Conservation (phyloP, 2,113 vertebrate genomes). For the Xiphias gladius region DNA sequence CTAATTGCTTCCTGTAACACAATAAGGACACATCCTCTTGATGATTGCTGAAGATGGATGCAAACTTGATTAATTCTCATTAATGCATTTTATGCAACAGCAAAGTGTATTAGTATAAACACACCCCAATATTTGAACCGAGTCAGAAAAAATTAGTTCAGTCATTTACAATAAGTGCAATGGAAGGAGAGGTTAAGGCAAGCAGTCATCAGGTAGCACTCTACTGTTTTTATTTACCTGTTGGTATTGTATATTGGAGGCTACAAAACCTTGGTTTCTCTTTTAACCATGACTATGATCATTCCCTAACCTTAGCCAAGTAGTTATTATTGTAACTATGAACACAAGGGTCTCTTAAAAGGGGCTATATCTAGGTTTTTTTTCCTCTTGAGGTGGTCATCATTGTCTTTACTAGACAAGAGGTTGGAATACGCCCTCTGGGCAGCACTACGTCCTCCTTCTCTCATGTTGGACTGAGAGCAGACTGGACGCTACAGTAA, state of each 20-base stretch:
- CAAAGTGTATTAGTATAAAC: background rate
- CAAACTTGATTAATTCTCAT: conserved; percentile 57
- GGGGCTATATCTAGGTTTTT: no score
- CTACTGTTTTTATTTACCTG: background rate
- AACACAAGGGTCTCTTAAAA: background rate
- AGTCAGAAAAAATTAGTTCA: background rate
- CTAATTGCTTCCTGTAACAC: conserved; percentile 56
- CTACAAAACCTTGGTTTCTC: no score
- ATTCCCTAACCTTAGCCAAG: background rate
- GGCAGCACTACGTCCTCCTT: no score
- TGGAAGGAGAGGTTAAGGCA: background rate
- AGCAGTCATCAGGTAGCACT: background rate
- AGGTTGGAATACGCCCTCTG: no score
- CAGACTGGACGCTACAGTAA: no score
- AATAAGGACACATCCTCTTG: conserved; percentile 48
- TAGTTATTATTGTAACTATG: background rate
- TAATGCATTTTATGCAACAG: conserved; percentile 20
- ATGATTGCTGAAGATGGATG: conserved; percentile 44
- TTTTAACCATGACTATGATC: background rate
- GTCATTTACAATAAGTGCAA: background rate
- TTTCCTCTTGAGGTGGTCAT: no score
- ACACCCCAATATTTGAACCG: background rate
- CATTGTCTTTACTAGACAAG: no score
- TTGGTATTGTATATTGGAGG: no score
- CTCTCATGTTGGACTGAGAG: no score